Conservation (phyloP, 2,797 vertebrate species). For the Channallabes apus region DNA sequence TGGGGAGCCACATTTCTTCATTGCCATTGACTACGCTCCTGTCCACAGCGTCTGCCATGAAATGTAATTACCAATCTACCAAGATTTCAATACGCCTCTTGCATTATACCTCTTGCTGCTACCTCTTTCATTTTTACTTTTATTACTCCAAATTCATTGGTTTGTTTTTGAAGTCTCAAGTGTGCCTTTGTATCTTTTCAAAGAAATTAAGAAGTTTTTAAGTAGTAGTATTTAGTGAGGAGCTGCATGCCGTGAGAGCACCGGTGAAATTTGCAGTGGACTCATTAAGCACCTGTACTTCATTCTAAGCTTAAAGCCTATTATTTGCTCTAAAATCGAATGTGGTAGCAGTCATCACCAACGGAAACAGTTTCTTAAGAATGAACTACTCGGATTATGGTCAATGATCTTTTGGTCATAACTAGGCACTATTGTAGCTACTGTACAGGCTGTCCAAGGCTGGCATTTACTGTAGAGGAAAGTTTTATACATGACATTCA, state of each 20-base stretch:
- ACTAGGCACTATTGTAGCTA: background rate
- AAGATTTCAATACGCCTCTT: background rate
- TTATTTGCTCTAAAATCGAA: background rate
- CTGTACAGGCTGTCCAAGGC: background rate
- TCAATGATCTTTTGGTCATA: background rate
- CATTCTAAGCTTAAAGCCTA: background rate
- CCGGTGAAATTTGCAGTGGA: background rate
- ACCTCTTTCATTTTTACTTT: conserved; percentile 56
- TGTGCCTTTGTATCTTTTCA: conserved; percentile 67
- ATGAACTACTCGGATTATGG: background rate
- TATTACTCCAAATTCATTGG: conserved; percentile 23
- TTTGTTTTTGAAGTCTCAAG: conserved; percentile 59
- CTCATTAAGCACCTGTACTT: conserved; percentile 4
- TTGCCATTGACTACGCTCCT: conserved; percentile 14
- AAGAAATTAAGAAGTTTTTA: conserved; percentile 40
- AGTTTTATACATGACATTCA: background rate
- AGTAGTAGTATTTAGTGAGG: conserved; percentile 14
- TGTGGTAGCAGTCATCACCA: conserved; percentile 23
- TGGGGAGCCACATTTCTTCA: conserved; percentile 23
- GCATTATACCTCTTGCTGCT: conserved; percentile 49
- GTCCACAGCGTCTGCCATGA: conserved; percentile 2
- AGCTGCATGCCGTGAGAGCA: conserved; percentile 28
- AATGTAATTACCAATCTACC: conserved; percentile 5
- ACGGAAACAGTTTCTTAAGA: conserved; percentile 15
- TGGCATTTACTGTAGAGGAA: background rate